Evolutionary conservation across 1,140 invertebrate species (phyloP), one percentile per base, ranked within the genome.

Genomic region (Drosophila melanogaster): DNA sequence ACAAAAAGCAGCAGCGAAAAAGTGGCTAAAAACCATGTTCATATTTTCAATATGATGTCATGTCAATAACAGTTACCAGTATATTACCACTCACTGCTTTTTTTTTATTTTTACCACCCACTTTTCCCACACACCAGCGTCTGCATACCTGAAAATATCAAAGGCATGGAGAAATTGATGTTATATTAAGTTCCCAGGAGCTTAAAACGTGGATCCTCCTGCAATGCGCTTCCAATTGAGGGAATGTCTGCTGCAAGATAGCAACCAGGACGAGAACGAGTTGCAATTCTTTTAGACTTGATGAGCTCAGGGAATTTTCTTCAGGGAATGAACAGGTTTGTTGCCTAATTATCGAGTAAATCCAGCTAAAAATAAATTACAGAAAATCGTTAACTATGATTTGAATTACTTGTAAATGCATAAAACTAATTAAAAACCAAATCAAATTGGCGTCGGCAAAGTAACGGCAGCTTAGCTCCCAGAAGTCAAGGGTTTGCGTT

Each of bases 31-130:
- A 41, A 53, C 22, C 14, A 46, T 33, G 49, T 61, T 60, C 58
- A 83, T 79, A 87, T 89, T 83, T 84, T 83, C 84, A 89, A 84
- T 89, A 89, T 87, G 79, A 87, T 83, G 84, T 69, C 79, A 70
- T 83, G 83, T 87, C 83, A 89, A 86, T 86, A 87, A 89, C 83
- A 87, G 79, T 89, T 79, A 43, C 44, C 59, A 51, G 44, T 65
- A 86, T 83, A 86, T 79, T 83, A 71, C 84, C 61, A 66, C 30
- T 57, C 50, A 44, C 22, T 40, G 30, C 49, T 41, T 19, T n/a
- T 19, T n/a, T 10, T 10, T 15, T 30, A 22, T 14, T 17, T 26
- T 38, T 19, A 15, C 41, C 17, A 5, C 12, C 15, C n/a, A 15
- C n/a, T 10, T 40, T 38, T 8, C 11, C 53, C 24, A 30, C 53